Evolutionary conservation across 2,888 invertebrate species (phyloP), one percentile per base, ranked within the genome.

Genomic region (Lissocephala sabroskyi): DNA sequence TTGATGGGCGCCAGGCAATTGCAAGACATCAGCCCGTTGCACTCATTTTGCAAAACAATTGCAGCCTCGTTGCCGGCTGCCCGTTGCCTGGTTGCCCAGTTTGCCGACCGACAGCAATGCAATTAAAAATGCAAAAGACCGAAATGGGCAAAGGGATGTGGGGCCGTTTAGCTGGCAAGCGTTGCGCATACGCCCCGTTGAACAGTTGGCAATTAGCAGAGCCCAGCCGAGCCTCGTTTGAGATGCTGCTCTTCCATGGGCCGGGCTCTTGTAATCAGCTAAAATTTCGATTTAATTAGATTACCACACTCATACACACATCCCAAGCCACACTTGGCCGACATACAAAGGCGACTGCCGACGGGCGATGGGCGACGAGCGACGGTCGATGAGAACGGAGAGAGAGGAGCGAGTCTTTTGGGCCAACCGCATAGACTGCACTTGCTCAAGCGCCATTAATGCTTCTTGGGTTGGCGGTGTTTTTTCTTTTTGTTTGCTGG

Each of bases 261-360:
- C 10, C 45, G 37, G 41, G 62, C 52, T 65, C 55, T 62, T 62
- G 74, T 59, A 68, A 74, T 59, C 74, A 65, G 57, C 62, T 67
- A 45, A 70, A 73, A 62, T 68, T 74, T 68, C 65, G 59, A 70
- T 62, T 68, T 68, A 68, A 68, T 68, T 68, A 68, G 70, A 70
- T 68, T 68, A 65, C 70, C 71, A 70, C 60, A 66, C 64, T 59
- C 16, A 41, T 3, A 28, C n/a, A n/a, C 28, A 30, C 41, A 30
- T 3, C 7, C 41, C 23, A 2, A 26, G 9, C 61, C 14, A 44
- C 46, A 35, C 29, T 35, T 16, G 23, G 14, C 33, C 36, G 1
- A 49, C 39, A 37, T n/a, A 56, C 42, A 23, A 23, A 23, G 36
- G 10, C 11, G 36, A n/a, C 23, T 23, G 23, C 23, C n/a, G n/a